These are phyloP conservation scores for Meloidogyne chitwoodi DNA, from an alignment of 1,140 invertebrate species.

Conservation along the genomic window DNA sequence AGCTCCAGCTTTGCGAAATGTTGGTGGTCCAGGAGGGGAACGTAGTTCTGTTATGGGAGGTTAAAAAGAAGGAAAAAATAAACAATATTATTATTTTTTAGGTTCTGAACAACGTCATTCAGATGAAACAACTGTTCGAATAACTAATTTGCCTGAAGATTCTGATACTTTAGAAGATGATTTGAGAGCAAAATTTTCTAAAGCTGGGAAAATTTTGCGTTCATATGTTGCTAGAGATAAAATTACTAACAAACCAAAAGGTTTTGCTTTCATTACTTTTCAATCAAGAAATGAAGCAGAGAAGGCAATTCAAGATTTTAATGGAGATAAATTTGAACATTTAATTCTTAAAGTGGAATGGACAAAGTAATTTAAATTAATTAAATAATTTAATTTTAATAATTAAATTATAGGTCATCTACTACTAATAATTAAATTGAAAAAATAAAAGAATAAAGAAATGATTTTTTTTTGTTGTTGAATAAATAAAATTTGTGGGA, in stretches of 20 bases:
- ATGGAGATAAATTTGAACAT: slow-evolving; percentile 93
- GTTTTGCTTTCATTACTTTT: slow-evolving; percentile 93
- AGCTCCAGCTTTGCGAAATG: slow-evolving; percentile 36
- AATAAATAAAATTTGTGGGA: background rate
- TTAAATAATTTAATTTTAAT: background rate
- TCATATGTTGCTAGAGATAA: slow-evolving; percentile 83
- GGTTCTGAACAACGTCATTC: slow-evolving; percentile 46
- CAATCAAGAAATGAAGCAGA: slow-evolving; percentile 81
- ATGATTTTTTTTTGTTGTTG: background rate
- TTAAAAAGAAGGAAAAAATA: background rate
- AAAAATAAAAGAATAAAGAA: background rate
- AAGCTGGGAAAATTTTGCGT: slow-evolving; percentile 79
- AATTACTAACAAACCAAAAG: slow-evolving; percentile 64
- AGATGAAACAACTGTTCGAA: slow-evolving; percentile 81
- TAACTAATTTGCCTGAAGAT: slow-evolving; percentile 93
- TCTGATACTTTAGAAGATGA: slow-evolving; percentile 76
- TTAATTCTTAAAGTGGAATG: slow-evolving; percentile 96
- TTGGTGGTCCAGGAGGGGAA: slow-evolving; percentile 2
- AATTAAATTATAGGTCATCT: slow-evolving; percentile 7
- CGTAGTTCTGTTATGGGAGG: slow-evolving; percentile 1
- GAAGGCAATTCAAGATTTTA: slow-evolving; percentile 79
- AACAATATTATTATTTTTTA: background rate
- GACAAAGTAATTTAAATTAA: slow-evolving; percentile 71
- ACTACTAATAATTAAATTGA: background rate
- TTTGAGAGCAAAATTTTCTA: slow-evolving; percentile 87